phyloP scores from a whole-genome alignment of 2,888 invertebrate species.

The Dynastes hyllus region DNA sequence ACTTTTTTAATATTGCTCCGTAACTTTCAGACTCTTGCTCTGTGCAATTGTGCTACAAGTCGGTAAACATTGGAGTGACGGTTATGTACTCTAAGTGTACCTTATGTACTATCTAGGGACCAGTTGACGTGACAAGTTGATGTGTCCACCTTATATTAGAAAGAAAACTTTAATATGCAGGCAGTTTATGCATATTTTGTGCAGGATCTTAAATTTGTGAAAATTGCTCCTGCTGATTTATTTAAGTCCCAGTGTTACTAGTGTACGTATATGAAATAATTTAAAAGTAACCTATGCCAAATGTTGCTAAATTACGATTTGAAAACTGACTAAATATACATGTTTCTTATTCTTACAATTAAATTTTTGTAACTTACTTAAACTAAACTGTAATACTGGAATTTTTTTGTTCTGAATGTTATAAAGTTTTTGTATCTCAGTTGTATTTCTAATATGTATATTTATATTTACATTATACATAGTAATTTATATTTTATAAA shows the following conservation, averaged over 20 bases:
- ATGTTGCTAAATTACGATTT: not conserved
- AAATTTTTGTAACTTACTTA: not conserved
- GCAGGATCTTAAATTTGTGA: not conserved
- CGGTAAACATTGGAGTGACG: slow-evolving; percentile 66
- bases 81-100: slow-evolving; percentile 63
- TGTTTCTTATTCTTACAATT: not conserved
- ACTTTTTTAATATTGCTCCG: slow-evolving; percentile 65
- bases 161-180: slow-evolving; percentile 1
- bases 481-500: not conserved
- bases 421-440: not conserved
- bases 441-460: not conserved
- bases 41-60: slow-evolving; percentile 68
- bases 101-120: slow-evolving; percentile 63
- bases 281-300: not conserved
- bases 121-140: slow-evolving; percentile 46
- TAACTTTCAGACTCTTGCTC: slow-evolving; percentile 67
- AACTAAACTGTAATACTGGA: slow-evolving; percentile 4
- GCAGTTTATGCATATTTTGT: not conserved
- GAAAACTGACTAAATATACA: not conserved
- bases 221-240: not conserved
- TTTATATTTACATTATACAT: not conserved
- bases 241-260: not conserved
- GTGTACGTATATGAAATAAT: not conserved
- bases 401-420: not conserved
- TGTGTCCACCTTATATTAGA: slow-evolving; percentile 39